These are phyloP conservation scores for Onychomys torridus DNA, from an alignment of 2,797 vertebrate species.

Conservation along the genomic window DNA sequence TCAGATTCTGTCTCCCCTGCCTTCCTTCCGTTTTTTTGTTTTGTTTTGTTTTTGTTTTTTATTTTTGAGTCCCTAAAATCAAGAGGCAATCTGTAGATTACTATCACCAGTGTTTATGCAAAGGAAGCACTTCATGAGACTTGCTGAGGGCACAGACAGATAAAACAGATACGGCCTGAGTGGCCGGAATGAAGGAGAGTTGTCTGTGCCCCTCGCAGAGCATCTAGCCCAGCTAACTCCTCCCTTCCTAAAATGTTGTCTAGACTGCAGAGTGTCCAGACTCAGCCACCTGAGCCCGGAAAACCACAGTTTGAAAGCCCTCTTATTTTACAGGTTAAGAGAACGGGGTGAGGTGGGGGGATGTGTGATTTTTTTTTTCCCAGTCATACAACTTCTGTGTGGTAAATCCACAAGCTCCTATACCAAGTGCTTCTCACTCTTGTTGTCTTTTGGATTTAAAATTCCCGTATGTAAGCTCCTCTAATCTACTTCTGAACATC, in stretches of 20 bases:
- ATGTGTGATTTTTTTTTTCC: background rate
- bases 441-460: constrained; percentile 10
- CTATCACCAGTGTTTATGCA: background rate
- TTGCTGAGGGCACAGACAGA: background rate
- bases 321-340: constrained; percentile 13
- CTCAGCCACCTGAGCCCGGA: background rate
- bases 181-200: background rate
- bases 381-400: background rate
- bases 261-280: background rate
- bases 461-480: background rate
- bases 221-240: background rate
- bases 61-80: background rate
- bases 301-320: background rate
- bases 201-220: background rate
- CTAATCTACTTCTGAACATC: constrained; percentile 20
- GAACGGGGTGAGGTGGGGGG: background rate
- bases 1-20: background rate
- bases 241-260: background rate
- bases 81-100: background rate
- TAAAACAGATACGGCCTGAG: background rate
- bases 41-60: too few species aligned
- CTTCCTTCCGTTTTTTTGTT: constrained; percentile 35
- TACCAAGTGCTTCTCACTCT: background rate
- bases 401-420: background rate
- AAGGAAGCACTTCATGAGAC: background rate